Evolutionary conservation across 1,140 invertebrate genomes (phyloP).

Genomic region (Formica selysi): DNA sequence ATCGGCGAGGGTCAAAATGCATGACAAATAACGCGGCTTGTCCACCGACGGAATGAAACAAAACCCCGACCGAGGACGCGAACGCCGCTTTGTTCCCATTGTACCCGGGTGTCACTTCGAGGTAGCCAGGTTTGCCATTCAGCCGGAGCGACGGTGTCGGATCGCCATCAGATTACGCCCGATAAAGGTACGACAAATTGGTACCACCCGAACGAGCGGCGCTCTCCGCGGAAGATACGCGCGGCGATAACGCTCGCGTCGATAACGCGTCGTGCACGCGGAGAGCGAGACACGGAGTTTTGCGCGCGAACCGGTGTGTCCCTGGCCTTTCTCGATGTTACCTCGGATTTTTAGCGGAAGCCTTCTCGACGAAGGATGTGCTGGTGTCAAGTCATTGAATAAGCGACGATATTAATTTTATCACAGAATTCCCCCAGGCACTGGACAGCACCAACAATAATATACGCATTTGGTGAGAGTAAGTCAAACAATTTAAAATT

Average conservation of each 20-base stretch:
- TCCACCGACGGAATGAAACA: conserved; percentile 83
- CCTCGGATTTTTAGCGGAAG: not conserved
- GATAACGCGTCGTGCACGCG: conserved; percentile 18
- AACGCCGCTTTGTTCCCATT: conserved; percentile 84
- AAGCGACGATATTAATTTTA: conserved; percentile 46
- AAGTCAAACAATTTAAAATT: not conserved
- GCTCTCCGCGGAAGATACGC: conserved; percentile 81
- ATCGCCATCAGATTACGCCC: conserved; percentile 85
- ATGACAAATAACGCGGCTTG: conserved; percentile 84
- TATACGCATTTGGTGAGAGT: not conserved
- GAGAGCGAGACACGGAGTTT: conserved; percentile 41
- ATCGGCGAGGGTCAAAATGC: conserved; percentile 83
- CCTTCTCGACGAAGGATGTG: not conserved
- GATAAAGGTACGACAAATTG: conserved; percentile 85
- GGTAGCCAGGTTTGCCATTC: conserved; percentile 79
- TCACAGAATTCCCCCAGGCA: not conserved
- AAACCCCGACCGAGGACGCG: conserved; percentile 80
- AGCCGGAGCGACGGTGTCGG: conserved; percentile 81
- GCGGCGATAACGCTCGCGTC: conserved; percentile 72
- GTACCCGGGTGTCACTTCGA: conserved; percentile 83
- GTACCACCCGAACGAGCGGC: conserved; percentile 84
- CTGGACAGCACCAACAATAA: not conserved
- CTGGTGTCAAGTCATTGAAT: not conserved
- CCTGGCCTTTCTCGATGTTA: conserved; percentile 1
- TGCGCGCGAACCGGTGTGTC: conserved; percentile 59